Evolutionary conservation across 1,140 invertebrate genomes (phyloP), one percentile per base, ranked within the genome.

Genomic region (Drosophila pandora): DNA sequence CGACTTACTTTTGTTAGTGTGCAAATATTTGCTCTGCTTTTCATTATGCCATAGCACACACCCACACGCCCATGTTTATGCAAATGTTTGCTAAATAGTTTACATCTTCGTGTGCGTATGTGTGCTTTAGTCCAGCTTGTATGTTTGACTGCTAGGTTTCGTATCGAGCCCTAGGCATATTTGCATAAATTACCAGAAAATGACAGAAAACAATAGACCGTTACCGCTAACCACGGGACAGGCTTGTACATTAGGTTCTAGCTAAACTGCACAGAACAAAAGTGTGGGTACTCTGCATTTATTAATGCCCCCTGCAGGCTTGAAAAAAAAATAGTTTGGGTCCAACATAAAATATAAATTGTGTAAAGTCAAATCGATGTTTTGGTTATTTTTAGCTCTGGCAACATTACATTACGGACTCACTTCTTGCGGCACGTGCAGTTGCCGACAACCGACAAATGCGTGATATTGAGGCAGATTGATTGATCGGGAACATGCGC

Each of bases 391-490:
- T 13, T 9, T 43, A 17, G n/a, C 41, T 21, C 2, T 10, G 23
- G 9, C 23, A 47, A 58, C 37, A 37, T 10, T 3, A 13, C 9
- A 49, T 62, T 32, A 22, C 6, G 3, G 43, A 41, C 9, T 39
- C 8, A n/a, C 21, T 28, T n/a, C 12, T 32, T 39, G 62, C n/a
- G 50, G n/a, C 65, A 39, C 50, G 21, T 28, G n/a, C 32, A 56
- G 49, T 23, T 57, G 34, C 43, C 63, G 50, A 56, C 53, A 76
- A 22, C 60, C 28, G 56, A 56, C 76, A 58, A 81, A 81, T 85
- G 73, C 68, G 73, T 85, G 77, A 81, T 85, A 70, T 87, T 71
- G 72, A 50, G 34, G 60, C 17, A 54, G 65, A 70, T 71, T 70
- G 67, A 76, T 68, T 57, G 50, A 75, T 65, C 55, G 22, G 52